Conservation (phyloP, 1,140 invertebrate genomes). For the Camponotus floridanus region DNA sequence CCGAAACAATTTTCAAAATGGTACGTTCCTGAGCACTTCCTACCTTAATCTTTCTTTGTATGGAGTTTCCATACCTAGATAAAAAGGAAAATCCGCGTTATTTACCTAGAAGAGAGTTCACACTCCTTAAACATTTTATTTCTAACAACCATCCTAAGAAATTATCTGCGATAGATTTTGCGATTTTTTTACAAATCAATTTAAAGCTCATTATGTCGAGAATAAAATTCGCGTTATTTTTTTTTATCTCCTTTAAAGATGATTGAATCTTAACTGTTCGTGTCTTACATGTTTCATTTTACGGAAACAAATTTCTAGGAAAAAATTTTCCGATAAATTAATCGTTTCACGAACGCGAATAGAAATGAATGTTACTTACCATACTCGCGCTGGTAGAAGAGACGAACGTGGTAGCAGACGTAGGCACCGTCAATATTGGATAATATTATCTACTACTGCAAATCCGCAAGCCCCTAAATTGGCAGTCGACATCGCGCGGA, state of each 20-base stretch:
- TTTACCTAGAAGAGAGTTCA: constrained; percentile 47
- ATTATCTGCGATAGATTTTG: neutral
- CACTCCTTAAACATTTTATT: constrained; percentile 51
- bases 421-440: constrained; percentile 88
- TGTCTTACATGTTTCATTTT: neutral
- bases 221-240: constrained; percentile 1
- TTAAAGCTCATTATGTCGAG: neutral
- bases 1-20: constrained; percentile 30
- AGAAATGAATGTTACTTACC: constrained; percentile 77
- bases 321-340: neutral
- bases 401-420: constrained; percentile 84
- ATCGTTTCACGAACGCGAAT: constrained; percentile 1
- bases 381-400: constrained; percentile 84
- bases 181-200: neutral
- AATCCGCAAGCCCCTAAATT: constrained; percentile 98
- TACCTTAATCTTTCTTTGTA: constrained; percentile 61
- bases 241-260: constrained; percentile 1
- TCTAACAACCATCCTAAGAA: neutral
- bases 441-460: constrained; percentile 92
- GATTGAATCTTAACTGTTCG: neutral
- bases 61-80: constrained; percentile 58
- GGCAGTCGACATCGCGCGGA: constrained; percentile 95
- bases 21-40: constrained; percentile 42
- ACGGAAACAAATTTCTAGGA: neutral
- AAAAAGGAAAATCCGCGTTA: constrained; percentile 58